Base-by-base conservation (phyloP, 2,113 vertebrate genomes). In the Eleginops maclovinus region DNA sequence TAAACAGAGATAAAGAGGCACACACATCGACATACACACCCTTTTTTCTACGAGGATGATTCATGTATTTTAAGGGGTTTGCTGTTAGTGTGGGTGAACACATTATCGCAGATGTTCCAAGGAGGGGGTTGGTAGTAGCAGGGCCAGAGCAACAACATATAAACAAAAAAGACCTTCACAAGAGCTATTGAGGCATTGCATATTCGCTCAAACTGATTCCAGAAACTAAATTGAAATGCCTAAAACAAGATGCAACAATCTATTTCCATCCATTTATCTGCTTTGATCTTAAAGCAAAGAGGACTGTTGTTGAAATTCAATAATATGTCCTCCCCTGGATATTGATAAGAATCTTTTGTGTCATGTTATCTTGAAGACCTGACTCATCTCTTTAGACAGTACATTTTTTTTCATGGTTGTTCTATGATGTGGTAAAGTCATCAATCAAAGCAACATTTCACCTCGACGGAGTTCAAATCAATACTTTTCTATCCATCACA, bases 31-130 rank as follows among this genome's bases (percentile, higher is more conserved):
- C 77, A 66, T 46, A 56, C 55, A 65, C 58, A 63, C 41, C 62
- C 59, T 19, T 50, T 53, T 73, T 36, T 63, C 47, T 68, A 19
- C 58, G 54, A 64, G 75, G 75, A 63, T 85, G 75, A 90, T 87
- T 91, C 89, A 90, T 83, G 66, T 86, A 74, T 92, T 88, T 83
- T 76, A 63, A 79, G 73, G 73, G n/a, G 62, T 58, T 88, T 0
- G 21, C 24, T 86, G 66, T 69, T 58, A 50, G 83, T 83, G 86
- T 88, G 81, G 87, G 83, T 64, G 83, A 75, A 68, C 41, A 74
- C 71, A 31, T 77, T 85, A 67, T 58, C 88, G 83, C 91, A 90
- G 87, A 91, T 92, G 91, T 93, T 83, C 75, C 83, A 76, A 59
- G 50, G 61, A 88, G 87, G 83, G 84, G 83, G 86, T 47, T 86